Evolutionary conservation across 2,113 vertebrate genomes (phyloP).

Genomic region (Zapus hudsonius): DNA sequence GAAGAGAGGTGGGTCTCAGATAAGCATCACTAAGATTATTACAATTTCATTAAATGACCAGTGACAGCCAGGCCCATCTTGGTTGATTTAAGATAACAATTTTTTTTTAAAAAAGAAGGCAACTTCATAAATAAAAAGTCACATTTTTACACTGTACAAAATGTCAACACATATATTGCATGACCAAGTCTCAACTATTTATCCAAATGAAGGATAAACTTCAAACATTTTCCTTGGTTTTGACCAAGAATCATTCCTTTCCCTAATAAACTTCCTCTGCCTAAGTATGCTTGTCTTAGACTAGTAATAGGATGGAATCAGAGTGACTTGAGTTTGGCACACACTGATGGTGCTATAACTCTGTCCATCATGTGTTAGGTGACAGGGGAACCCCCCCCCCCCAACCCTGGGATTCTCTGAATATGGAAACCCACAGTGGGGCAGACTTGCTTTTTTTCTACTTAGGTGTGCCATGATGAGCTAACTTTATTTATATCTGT

Average conservation of each 20-base stretch:
- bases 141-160: not conserved
- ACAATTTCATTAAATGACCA: not conserved
- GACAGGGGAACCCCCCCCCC: not conserved
- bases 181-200: slow-evolving; percentile 14
- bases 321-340: not conserved
- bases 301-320: slow-evolving; percentile 1
- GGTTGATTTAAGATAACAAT: slow-evolving; percentile 32
- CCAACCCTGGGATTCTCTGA: not conserved
- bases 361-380: not conserved
- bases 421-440: not conserved
- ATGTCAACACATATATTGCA: slow-evolving; percentile 2
- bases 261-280: not conserved
- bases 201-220: not conserved
- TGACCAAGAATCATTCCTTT: slow-evolving; percentile 10
- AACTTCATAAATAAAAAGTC: slow-evolving; percentile 35
- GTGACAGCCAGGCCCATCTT: not conserved
- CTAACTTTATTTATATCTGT: slow-evolving; percentile 55
- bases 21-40: slow-evolving; percentile 13
- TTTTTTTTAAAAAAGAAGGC: not conserved
- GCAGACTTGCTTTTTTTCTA: not conserved
- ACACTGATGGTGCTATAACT: not conserved
- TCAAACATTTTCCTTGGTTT: slow-evolving; percentile 47
- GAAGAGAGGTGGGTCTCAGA: slow-evolving; percentile 1
- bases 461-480: slow-evolving; percentile 59
- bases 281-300: slow-evolving; percentile 24